Evolutionary conservation across 1,140 invertebrate genomes (phyloP), one percentile per base, ranked within the genome.

Genomic region (Hydropsyche tenuis): DNA sequence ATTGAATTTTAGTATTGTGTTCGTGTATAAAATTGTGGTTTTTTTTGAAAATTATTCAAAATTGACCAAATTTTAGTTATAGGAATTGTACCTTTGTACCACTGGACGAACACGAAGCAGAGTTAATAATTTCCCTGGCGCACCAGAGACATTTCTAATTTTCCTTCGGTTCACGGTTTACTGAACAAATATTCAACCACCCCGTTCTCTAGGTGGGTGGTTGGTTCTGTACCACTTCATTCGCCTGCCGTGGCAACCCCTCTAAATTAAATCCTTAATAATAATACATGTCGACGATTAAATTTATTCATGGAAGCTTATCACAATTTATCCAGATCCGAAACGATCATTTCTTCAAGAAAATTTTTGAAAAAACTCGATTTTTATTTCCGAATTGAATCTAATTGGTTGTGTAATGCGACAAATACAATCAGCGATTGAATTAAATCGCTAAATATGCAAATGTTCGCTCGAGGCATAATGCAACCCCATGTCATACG

Each of bases 131-230:
- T 70, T 63, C 45, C 72, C 53, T 45, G 48, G 45, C 46, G 30
- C 25, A 45, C 51, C 71, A 66, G 76, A 77, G 76, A 77, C 73
- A 77, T 77, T 77, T 77, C 76, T 77, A 77, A 77, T 77, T 77
- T 77, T 77, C 73, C 76, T 75, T 77, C 73, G 71, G 76, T 75
- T 75, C 76, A 77, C 73, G 76, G 69, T 77, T 72, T 71, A 71
- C 70, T 69, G 72, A 73, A 71, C 73, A 73, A 72, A 72, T 72
- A 63, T 73, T 72, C 65, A 20, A 43, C 18, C 68, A 45, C 7
- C 42, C 66, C 20, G 48, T 37, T 60, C 56, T 66, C 71, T n/a
- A n/a, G n/a, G n/a, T n/a, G n/a, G 20, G 20, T 45, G 30, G 30
- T 37, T 3, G 22, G 16, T 46, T 46, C 65, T 23, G 14, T 16